Base-by-base conservation (phyloP, 1,140 invertebrate species). In the Saccostrea cuccullata region DNA sequence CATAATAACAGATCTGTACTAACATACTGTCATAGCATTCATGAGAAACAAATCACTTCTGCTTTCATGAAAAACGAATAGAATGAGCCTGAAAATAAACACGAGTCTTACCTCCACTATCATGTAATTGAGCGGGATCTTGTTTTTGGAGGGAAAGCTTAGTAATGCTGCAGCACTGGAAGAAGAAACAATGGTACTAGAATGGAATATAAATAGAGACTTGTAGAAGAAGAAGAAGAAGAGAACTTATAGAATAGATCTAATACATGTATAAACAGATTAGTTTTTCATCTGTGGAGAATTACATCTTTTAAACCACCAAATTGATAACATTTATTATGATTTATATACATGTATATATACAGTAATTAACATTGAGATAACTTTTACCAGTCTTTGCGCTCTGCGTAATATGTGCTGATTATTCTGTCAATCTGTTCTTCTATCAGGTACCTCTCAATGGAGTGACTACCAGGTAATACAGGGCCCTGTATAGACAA, bases 381-480 rank as follows among this genome's bases (percentile, higher is more conserved):
- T 84, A 73, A 70, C n/a, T 89, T 95, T 93, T 95, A 97, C 97
- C 98, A 99, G 93, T 99, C 98, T 95, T 99, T 99, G 87, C 98
- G 96, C 94, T 99, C 98, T 9, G 97, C 94, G 93, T 97, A 97
- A 95, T 98, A 97, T 90, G 97, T 97, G 94, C 98, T 97, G 89
- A 99, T 97, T 70, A 99, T 99, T 90, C 98, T 98, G 92, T 97
- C 97, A 9, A 99, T 95, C 95, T 99, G 98, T 94, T 99, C 98
- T 95, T 99, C 99, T 93, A 99, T 99, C 0, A 99, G 95, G 95
- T 98, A 99, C 91, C 99, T 96, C 95, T 99, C 99, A 90, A 99
- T 99, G 0, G 98, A 98, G 96, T 99, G 98, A 85, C 98, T 97
- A 55, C 98, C 98, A 0, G 99, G 99, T 67, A 99, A 95, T 60